Conservation (phyloP, 1,140 invertebrate genomes). For the Elymnias hypermnestra region DNA sequence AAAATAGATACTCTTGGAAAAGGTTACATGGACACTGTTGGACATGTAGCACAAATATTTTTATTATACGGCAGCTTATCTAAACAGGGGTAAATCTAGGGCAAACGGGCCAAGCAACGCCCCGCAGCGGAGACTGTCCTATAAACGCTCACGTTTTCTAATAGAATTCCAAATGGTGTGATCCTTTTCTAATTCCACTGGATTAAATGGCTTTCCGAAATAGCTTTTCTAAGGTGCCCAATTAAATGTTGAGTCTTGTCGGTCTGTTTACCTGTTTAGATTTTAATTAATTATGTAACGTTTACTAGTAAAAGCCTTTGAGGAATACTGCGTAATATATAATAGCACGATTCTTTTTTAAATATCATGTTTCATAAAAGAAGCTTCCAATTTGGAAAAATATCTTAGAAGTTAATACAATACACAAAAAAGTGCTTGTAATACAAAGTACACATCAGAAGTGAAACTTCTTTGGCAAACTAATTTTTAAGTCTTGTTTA, state of each 20-base stretch:
- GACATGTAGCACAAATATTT: conserved; percentile 11
- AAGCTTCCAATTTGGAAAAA: too few species aligned
- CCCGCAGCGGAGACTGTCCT: conserved; percentile 22
- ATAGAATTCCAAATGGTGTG: conserved; percentile 28
- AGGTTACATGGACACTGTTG: conserved; percentile 1
- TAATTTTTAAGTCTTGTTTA: too few species aligned
- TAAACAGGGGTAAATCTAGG: conserved; percentile 21
- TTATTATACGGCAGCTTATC: conserved; percentile 12
- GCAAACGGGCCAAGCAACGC: conserved; percentile 24
- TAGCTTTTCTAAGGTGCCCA: conserved; percentile 5
- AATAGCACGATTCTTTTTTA: too few species aligned
- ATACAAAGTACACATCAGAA: too few species aligned
- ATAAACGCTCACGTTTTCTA: conserved; percentile 20
- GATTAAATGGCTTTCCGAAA: conserved; percentile 26
- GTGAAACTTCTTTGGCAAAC: too few species aligned
- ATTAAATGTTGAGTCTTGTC: conserved; percentile 17
- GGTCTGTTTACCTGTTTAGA: conserved; percentile 2
- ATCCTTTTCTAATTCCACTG: conserved; percentile 25
- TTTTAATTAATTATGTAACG: neutral
- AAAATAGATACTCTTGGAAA: conserved; percentile 1
- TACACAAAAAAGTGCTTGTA: too few species aligned
- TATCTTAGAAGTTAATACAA: too few species aligned
- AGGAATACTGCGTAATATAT: too few species aligned
- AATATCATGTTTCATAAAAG: too few species aligned
- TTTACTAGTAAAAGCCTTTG: too few species aligned